Conservation (phyloP, 2,113 vertebrate species). For the Pseudopodoces humilis region DNA sequence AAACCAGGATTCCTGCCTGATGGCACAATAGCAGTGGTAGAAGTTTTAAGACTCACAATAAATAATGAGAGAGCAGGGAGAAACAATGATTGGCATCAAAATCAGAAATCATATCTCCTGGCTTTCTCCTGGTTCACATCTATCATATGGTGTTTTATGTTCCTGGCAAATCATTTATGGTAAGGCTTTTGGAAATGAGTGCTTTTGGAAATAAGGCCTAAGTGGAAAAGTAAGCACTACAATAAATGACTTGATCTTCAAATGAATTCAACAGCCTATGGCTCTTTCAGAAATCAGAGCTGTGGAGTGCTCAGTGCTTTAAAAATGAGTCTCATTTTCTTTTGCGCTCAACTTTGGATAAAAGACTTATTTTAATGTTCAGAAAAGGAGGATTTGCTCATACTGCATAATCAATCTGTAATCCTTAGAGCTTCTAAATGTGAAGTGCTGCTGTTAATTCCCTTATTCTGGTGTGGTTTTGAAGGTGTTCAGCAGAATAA, state of each 20-base stretch:
- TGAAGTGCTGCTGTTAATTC: background rate
- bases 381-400: conserved; percentile 3
- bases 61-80: background rate
- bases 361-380: background rate
- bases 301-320: background rate
- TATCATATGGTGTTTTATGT: background rate
- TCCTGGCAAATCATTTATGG: background rate
- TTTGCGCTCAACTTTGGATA: background rate
- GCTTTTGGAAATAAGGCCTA: background rate
- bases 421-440: background rate
- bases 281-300: background rate
- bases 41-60: background rate
- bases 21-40: background rate
- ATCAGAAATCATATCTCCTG: background rate
- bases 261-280: background rate
- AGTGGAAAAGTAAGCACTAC: background rate
- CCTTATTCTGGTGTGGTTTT: background rate
- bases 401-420: background rate
- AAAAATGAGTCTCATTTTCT: conserved; percentile 21
- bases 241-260: background rate
- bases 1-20: background rate
- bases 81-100: background rate
- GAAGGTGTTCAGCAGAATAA: background rate
- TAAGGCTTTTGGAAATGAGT: background rate
- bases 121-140: background rate